These are phyloP conservation scores for Drosophila monieri DNA, from an alignment of 2,888 invertebrate genomes.

Conservation along the genomic window DNA sequence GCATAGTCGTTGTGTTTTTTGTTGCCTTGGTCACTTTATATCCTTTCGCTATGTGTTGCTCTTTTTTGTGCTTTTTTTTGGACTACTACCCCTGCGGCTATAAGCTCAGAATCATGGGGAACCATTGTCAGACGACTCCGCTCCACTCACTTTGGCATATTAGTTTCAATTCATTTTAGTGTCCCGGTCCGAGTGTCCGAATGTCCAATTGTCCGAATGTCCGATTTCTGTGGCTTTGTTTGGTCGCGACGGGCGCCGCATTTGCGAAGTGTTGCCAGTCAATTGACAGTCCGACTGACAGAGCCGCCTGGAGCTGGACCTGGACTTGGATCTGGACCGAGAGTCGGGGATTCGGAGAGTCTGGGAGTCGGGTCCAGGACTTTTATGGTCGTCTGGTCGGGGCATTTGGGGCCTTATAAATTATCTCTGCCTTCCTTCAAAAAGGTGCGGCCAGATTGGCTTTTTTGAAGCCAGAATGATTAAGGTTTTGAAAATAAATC, in stretches of 20 bases:
- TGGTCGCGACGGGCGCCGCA: constrained; percentile 55
- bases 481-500: neutral
- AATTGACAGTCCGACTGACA: constrained; percentile 79
- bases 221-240: constrained; percentile 70
- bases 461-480: constrained; percentile 11
- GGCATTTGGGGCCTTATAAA: constrained; percentile 65
- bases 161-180: constrained; percentile 80
- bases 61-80: constrained; percentile 16
- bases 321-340: constrained; percentile 4
- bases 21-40: constrained; percentile 50
- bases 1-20: constrained; percentile 39
- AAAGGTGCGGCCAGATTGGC: constrained; percentile 13
- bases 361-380: constrained; percentile 58
- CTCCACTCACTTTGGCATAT: constrained; percentile 79
- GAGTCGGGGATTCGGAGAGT: constrained; percentile 1
- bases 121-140: constrained; percentile 62
- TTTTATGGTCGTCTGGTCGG: constrained; percentile 69
- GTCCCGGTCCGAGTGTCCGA: constrained; percentile 47
- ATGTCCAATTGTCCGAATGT: constrained; percentile 46
- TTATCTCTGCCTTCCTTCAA: constrained; percentile 54
- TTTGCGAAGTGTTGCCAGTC: constrained; percentile 73
- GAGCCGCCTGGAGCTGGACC: constrained; percentile 59
- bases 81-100: constrained; percentile 53
- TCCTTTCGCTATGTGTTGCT: constrained; percentile 61
- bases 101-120: constrained; percentile 69